Evolutionary conservation across 2,888 invertebrate species (phyloP).

Genomic region (Cryptocheilus praepositus): DNA sequence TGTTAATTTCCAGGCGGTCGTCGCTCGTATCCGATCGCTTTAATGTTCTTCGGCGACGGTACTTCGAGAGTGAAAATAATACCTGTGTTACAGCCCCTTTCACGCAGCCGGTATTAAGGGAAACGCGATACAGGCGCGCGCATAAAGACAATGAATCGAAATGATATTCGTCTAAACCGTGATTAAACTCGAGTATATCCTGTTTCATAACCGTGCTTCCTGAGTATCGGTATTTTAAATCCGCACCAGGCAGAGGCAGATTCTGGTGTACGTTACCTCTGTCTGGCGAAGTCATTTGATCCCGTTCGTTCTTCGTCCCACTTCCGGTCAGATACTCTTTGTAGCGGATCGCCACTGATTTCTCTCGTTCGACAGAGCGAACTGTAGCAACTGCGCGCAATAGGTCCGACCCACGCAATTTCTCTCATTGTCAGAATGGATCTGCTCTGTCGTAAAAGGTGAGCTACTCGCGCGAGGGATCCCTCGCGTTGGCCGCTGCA

Average conservation of each 20-base stretch:
- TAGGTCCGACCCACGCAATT: slow-evolving; percentile 35
- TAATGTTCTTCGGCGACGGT: background rate
- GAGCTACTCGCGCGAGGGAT: slow-evolving; percentile 8
- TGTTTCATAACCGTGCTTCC: no score
- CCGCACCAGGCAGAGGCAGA: no score
- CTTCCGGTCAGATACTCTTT: background rate
- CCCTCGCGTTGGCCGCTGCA: background rate
- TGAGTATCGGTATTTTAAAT: no score
- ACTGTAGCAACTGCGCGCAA: slow-evolving; percentile 7
- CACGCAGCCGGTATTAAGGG: background rate
- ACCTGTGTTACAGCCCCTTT: background rate
- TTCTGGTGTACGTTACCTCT: no score
- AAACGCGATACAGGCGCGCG: no score
- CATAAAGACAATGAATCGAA: no score
- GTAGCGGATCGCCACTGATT: background rate
- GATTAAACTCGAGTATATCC: no score
- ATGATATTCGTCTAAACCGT: no score
- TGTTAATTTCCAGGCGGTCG: background rate
- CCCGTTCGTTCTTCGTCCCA: slow-evolving; percentile 6
- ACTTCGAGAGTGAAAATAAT: no score
- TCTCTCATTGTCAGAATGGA: slow-evolving; percentile 24
- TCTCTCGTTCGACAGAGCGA: background rate
- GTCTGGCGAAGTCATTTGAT: background rate
- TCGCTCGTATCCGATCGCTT: slow-evolving; percentile 1
- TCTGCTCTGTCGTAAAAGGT: slow-evolving; percentile 35